Conservation (phyloP, 2,797 vertebrate species). For the Mormyrops boulengeri region DNA sequence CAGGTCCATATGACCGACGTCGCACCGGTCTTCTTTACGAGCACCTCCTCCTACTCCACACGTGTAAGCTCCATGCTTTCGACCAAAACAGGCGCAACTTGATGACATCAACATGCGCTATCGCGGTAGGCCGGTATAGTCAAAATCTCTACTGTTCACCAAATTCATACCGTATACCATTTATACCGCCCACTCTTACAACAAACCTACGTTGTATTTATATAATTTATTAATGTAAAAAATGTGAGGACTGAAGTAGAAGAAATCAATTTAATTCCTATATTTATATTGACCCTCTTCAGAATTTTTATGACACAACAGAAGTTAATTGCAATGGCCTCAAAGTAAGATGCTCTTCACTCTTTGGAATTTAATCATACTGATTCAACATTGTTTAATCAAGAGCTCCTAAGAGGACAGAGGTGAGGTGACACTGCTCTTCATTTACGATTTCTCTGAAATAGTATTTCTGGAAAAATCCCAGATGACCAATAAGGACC, state of each 20-base stretch:
- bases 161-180: no score
- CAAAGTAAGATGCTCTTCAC: background rate
- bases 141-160: no score
- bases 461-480: background rate
- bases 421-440: background rate
- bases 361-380: background rate
- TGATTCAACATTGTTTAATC: slow-evolving; percentile 5
- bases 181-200: background rate
- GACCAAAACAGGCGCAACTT: no score
- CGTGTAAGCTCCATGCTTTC: no score
- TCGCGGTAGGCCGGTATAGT: no score
- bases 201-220: background rate
- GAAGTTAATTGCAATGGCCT: background rate
- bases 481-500: background rate
- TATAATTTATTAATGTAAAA: background rate
- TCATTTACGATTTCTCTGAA: background rate
- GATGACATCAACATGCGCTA: no score
- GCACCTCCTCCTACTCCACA: no score
- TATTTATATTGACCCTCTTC: background rate
- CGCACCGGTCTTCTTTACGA: no score
- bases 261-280: background rate
- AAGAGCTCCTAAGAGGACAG: background rate
- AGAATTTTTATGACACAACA: background rate
- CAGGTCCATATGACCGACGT: no score
- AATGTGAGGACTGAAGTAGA: background rate